Percentiles rank a stretch among this genome's conserved stretches.
These are phyloP conservation scores for Micromussa lordhowensis DNA, from an alignment of 92 coral and sea anemone genomes.

Conservation along the genomic window DNA sequence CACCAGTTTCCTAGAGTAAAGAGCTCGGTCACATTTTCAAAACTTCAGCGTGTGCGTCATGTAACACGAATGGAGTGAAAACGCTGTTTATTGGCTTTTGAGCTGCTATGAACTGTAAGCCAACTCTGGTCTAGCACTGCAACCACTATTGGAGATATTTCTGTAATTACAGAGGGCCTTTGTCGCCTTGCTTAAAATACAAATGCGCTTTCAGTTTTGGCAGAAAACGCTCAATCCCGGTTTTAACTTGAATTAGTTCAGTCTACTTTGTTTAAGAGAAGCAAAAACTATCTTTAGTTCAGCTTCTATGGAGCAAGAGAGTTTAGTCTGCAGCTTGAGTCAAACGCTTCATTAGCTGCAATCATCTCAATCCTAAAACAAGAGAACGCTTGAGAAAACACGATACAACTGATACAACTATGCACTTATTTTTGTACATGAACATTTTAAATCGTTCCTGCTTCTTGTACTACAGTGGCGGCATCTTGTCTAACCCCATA, in stretches of 20 bases:
- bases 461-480: not conserved
- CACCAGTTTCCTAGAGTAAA: not conserved
- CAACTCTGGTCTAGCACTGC: not conserved
- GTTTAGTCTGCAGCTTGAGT: not conserved
- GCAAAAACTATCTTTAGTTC: not conserved
- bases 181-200: not conserved
- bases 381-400: not conserved
- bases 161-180: not conserved
- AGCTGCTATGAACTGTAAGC: not conserved
- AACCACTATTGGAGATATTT: not conserved
- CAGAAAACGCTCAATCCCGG: not conserved
- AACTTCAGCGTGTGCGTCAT: not conserved
- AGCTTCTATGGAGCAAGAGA: not conserved
- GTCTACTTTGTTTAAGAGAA: not conserved
- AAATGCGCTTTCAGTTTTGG: not conserved
- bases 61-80: not conserved
- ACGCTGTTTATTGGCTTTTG: not conserved
- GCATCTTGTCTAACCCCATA: not conserved
- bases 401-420: not conserved
- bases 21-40: not conserved
- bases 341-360: not conserved
- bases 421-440: not conserved
- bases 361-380: not conserved
- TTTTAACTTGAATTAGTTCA: not conserved
- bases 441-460: not conserved